phyloP scores from a whole-genome alignment of 2,113 vertebrate genomes.

The Coturnix japonica region DNA sequence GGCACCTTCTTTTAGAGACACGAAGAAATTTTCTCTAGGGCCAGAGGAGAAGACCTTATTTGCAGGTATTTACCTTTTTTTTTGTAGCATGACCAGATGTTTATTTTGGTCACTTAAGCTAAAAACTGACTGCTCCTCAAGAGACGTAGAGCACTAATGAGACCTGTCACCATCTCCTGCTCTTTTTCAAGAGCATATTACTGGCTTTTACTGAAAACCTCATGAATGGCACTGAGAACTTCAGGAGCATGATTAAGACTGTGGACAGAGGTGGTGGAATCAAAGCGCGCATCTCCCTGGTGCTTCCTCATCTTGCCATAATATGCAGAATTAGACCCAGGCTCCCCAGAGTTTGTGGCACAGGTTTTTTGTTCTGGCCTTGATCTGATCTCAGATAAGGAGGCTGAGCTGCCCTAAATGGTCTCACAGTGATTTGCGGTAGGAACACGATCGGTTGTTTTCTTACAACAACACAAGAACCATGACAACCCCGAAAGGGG shows the following conservation, averaged over 20 bases:
- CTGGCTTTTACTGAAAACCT: not conserved
- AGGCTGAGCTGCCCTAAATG: not conserved
- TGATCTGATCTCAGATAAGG: not conserved
- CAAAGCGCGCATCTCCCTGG: not conserved
- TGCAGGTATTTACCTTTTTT: not conserved
- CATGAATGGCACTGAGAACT: not conserved
- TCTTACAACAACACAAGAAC: slow-evolving; percentile 10
- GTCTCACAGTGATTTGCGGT: not conserved
- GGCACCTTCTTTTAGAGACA: not conserved
- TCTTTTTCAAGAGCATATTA: not conserved
- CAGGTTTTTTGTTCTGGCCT: not conserved
- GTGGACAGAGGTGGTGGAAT: not conserved
- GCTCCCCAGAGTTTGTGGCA: not conserved
- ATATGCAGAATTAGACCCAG: not conserved
- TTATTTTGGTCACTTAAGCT: not conserved
- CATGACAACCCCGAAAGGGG: slow-evolving; percentile 51
- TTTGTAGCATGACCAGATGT: not conserved
- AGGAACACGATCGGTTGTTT: not conserved
- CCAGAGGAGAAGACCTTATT: fast-evolving
- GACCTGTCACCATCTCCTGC: not conserved
- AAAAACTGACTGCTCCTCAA: not conserved
- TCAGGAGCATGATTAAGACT: not conserved
- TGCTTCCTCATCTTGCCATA: not conserved
- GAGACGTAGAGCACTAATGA: not conserved
- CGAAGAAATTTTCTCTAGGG: not conserved